Base-by-base conservation (phyloP, 2,888 invertebrate species). In the Heteromyza rotundicornis region DNA sequence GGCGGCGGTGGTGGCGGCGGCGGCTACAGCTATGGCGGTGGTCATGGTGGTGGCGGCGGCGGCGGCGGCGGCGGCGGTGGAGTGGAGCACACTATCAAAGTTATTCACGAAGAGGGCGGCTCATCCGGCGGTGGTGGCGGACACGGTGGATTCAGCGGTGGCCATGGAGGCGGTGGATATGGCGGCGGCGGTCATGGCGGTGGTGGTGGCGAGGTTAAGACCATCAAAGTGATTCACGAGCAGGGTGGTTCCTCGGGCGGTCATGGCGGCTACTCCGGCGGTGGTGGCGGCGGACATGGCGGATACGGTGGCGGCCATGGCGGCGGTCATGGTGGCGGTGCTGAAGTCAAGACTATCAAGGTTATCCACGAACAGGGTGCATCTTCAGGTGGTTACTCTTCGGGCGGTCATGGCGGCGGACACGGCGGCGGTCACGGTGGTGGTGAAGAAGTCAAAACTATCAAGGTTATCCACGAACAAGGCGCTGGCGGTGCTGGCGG, bases 1-100 rank as follows among this genome's bases (percentile, higher is more conserved):
- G 52, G 12, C 36, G 70, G 71, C 62, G 66, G 66, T n/a, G 75
- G 72, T 17, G 59, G 62, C 44, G 35, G 19, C 35, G 64, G 65
- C 8, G 65, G 65, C 36, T 63, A 56, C 2, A 51, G 32, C 32
- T 24, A 23, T 56, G 63, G 54, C 7, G 62, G 57, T 40, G 57
- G 47, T 56, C 59, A 47, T 49, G 64, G 58, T 14, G 64, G 56
- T 14, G 53, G 27, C 16, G 63, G 59, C 32, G 23, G 56, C 17
- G n/a, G 12, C 14, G 60, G 55, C 24, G 51, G 27, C 1, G 52
- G 52, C 16, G 57, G 57, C 19, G 52, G 20, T 40, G 53, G 51
- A 7, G 56, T 40, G 1, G 56, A 24, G 1, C 52, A 49, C 35
- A 58, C 58, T 23, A 32, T 60, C 2, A 8, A 49, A 27, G 59